These are phyloP conservation scores for Lutjanus argentimaculatus DNA, from an alignment of 2,797 vertebrate genomes.

Conservation along the genomic window DNA sequence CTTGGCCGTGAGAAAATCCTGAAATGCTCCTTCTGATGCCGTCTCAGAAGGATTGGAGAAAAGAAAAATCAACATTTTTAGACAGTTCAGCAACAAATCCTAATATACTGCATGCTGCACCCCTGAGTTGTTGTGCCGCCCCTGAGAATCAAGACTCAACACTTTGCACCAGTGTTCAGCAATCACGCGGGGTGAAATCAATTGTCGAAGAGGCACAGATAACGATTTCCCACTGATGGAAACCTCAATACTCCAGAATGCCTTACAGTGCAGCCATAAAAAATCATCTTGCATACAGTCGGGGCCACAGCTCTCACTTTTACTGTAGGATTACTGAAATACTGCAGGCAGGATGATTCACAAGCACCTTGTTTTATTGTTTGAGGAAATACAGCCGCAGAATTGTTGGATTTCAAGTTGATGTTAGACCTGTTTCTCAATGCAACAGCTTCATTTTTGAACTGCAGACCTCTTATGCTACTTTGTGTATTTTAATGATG, in stretches of 20 bases:
- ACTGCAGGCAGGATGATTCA: not conserved
- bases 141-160: constrained; percentile 6
- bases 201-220: constrained; percentile 12
- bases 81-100: not conserved
- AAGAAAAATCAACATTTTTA: not conserved
- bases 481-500: too few species aligned
- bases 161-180: constrained; percentile 4
- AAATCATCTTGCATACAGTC: not conserved
- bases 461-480: too few species aligned
- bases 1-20: not conserved
- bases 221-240: constrained; percentile 12
- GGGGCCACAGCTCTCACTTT: not conserved
- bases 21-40: not conserved
- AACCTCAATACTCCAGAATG: not conserved
- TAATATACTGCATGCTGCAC: not conserved
- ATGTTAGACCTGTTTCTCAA: not conserved
- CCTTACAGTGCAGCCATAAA: not conserved
- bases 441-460: not conserved
- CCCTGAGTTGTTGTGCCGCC: not conserved
- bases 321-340: not conserved
- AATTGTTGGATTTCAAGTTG: not conserved
- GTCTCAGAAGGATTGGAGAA: not conserved
- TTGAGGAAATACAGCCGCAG: not conserved
- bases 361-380: not conserved
- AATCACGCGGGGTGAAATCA: constrained; percentile 31